A percentile compares a stretch with the other conserved stretches of the same genome.
Evolutionary conservation across 2,113 vertebrate species (phyloP).

Genomic region (Hymenochirus boettgeri): DNA sequence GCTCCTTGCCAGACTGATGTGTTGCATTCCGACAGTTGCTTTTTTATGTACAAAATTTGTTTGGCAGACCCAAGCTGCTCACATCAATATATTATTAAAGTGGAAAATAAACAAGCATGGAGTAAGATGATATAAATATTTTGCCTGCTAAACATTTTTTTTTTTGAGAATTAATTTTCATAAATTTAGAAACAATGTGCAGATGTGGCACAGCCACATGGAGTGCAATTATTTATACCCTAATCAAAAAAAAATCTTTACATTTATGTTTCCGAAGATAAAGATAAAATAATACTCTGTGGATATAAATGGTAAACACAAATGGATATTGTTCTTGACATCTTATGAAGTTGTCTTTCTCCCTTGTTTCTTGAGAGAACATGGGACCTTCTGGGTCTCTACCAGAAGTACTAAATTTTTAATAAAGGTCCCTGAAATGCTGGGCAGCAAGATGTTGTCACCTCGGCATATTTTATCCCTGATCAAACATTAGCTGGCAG

Average conservation of each 20-base stretch:
- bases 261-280: constrained; percentile 33
- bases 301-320: constrained; percentile 69
- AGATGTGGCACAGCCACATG: constrained; percentile 8
- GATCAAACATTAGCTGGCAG: constrained; percentile 88
- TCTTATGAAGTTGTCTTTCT: constrained; percentile 78
- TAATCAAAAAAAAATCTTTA: background rate
- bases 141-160: background rate
- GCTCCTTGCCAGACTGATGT: constrained; percentile 67
- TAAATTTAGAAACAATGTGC: background rate
- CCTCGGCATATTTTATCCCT: constrained; percentile 89
- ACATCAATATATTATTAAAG: constrained; percentile 69
- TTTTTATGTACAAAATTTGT: constrained; percentile 73
- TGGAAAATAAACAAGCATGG: constrained; percentile 45
- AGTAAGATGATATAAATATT: constrained; percentile 44
- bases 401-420: constrained; percentile 80
- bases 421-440: constrained; percentile 82
- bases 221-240: background rate
- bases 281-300: constrained; percentile 58
- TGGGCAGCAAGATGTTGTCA: constrained; percentile 84
- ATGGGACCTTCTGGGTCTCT: constrained; percentile 71
- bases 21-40: constrained; percentile 74
- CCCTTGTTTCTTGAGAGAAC: constrained; percentile 72
- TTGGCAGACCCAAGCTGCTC: constrained; percentile 72
- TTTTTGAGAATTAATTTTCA: background rate
- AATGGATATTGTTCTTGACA: constrained; percentile 81